Percentiles rank a stretch among this genome's conserved stretches.
These are phyloP conservation scores for Byasa hedistus DNA, from an alignment of 2,888 invertebrate genomes.

Conservation along the genomic window DNA sequence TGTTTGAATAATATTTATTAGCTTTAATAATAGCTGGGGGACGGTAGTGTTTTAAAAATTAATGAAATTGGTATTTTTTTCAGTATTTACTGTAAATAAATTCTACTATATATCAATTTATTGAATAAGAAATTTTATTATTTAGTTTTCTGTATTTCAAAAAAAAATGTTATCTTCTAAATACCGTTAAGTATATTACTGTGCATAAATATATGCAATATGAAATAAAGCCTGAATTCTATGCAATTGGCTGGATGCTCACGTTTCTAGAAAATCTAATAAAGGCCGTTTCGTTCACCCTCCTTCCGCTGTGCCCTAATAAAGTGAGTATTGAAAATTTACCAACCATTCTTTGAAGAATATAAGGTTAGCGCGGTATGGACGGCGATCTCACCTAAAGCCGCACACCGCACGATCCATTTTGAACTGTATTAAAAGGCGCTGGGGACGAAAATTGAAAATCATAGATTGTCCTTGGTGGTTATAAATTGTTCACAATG, in stretches of 20 bases:
- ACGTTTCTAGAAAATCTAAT: conserved; percentile 77
- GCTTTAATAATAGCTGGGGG: too few species aligned
- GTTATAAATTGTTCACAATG: conserved; percentile 50
- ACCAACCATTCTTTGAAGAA: conserved; percentile 77
- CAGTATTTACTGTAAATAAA: too few species aligned
- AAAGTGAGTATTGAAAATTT: conserved; percentile 81
- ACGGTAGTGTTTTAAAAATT: too few species aligned
- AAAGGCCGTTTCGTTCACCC: conserved; percentile 71
- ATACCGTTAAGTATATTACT: background rate
- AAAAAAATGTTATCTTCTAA: too few species aligned
- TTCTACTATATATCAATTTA: too few species aligned
- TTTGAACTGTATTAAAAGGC: conserved; percentile 35
- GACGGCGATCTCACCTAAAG: conserved; percentile 58
- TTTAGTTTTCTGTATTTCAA: too few species aligned
- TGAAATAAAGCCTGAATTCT: conserved; percentile 42
- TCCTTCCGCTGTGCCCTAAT: conserved; percentile 72
- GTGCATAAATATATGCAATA: background rate
- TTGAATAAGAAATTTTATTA: too few species aligned
- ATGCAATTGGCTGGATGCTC: conserved; percentile 59
- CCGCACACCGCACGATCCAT: conserved; percentile 33
- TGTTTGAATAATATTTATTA: too few species aligned
- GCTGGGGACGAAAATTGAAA: conserved; percentile 30
- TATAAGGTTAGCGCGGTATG: conserved; percentile 72
- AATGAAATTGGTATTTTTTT: too few species aligned
- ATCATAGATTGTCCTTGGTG: conserved; percentile 32